phyloP scores from a whole-genome alignment of 1,140 invertebrate species.

The Pectinophora gossypiella region DNA sequence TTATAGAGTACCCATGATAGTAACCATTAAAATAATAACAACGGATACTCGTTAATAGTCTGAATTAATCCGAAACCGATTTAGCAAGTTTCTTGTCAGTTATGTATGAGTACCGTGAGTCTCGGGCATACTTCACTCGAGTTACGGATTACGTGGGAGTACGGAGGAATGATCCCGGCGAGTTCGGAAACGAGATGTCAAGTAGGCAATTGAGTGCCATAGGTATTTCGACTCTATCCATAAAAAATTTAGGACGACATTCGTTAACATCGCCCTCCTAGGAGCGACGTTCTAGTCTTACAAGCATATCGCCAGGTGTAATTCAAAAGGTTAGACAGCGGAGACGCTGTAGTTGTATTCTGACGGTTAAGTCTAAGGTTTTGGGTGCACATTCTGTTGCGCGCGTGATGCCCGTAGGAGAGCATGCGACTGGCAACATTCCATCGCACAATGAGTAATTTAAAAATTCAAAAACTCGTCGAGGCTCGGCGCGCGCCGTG shows the following conservation, averaged over 20 bases:
- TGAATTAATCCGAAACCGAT: not conserved
- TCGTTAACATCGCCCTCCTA: conserved; percentile 60
- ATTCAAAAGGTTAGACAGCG: conserved; percentile 32
- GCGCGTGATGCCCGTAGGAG: conserved; percentile 24
- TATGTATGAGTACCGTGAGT: not conserved
- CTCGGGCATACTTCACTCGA: conserved; percentile 20
- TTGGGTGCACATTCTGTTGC: conserved; percentile 59
- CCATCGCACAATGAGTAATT: conserved; percentile 76
- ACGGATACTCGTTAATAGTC: too few species aligned
- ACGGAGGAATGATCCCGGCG: conserved; percentile 34
- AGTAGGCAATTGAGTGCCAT: conserved; percentile 37
- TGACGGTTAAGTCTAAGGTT: conserved; percentile 41
- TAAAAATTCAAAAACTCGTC: conserved; percentile 77
- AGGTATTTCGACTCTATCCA: conserved; percentile 62
- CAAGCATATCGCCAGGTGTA: conserved; percentile 31
- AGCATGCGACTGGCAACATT: conserved; percentile 52
- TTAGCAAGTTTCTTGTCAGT: too few species aligned
- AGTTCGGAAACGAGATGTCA: conserved; percentile 47
- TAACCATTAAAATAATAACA: not conserved
- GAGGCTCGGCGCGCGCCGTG: conserved; percentile 52
- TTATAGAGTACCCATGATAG: not conserved
- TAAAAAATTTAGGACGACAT: conserved; percentile 69
- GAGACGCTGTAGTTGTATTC: conserved; percentile 33
- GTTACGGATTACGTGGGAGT: conserved; percentile 54
- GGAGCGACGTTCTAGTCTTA: conserved; percentile 60